Evolutionary conservation across 2,797 vertebrate species (phyloP).

Genomic region (Malacoctenus gilli): DNA sequence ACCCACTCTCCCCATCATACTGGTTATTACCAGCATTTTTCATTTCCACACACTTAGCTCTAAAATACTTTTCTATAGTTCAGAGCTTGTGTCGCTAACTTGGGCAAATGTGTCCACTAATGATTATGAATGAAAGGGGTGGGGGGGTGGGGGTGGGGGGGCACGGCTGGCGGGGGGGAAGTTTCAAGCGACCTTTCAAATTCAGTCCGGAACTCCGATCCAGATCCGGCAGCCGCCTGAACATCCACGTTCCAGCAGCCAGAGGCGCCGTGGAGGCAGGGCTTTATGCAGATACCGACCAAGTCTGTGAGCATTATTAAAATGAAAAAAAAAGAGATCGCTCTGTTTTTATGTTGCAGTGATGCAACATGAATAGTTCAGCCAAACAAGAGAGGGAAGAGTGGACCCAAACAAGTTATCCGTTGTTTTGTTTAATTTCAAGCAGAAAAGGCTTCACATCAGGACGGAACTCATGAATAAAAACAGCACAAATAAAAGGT

Average conservation of each 20-base stretch:
- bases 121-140: constrained; percentile 65
- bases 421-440: constrained; percentile 8
- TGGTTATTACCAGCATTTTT: constrained; percentile 57
- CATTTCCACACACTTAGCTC: constrained; percentile 40
- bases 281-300: constrained; percentile 18
- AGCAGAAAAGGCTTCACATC: background rate
- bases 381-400: background rate
- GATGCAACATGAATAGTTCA: constrained; percentile 12
- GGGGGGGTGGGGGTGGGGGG: too few species aligned
- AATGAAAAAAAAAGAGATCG: constrained; percentile 18
- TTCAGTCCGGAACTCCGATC: constrained; percentile 38
- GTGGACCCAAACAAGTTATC: background rate
- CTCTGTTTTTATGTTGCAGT: constrained; percentile 11
- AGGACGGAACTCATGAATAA: background rate
- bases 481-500: constrained; percentile 13
- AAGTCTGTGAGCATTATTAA: constrained; percentile 24
- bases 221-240: constrained; percentile 28
- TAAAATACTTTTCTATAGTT: constrained; percentile 29
- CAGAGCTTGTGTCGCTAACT: constrained; percentile 23
- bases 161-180: constrained; percentile 18
- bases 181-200: constrained; percentile 40
- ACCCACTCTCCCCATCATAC: constrained; percentile 33
- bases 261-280: constrained; percentile 7
- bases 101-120: constrained; percentile 40
- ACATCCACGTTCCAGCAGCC: constrained; percentile 16